Conservation (phyloP, 2,888 invertebrate species). For the Agrotis puta region DNA sequence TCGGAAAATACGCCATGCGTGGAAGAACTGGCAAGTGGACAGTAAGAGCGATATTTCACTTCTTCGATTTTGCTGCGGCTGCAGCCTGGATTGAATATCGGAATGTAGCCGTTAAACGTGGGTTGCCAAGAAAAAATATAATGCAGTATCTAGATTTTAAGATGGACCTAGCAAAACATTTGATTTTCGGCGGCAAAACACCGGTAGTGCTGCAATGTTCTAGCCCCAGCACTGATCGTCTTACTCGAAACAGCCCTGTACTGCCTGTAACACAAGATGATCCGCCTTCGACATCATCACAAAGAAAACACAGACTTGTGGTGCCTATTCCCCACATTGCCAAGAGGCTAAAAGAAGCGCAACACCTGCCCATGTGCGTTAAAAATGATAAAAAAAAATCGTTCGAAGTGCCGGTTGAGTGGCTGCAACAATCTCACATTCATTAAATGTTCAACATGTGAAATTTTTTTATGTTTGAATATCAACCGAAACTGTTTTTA, state of each 20-base stretch:
- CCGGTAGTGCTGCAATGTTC: conserved; percentile 1
- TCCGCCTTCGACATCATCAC: conserved; percentile 11
- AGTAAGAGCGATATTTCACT: conserved; percentile 1
- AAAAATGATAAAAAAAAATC: conserved; percentile 13
- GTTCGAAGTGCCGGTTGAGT: conserved; percentile 12
- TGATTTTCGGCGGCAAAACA: background rate
- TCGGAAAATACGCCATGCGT: conserved; percentile 7
- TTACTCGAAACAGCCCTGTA: conserved; percentile 2
- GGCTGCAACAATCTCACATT: conserved; percentile 16
- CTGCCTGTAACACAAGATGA: conserved; percentile 11
- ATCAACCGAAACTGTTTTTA: conserved; percentile 11
- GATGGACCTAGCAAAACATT: conserved; percentile 3
- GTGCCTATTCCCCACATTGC: conserved; percentile 4
- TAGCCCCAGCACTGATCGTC: background rate
- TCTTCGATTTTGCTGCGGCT: conserved; percentile 4
- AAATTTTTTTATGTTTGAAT: conserved; percentile 8
- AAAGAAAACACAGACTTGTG: conserved; percentile 9
- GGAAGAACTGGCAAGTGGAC: conserved; percentile 10
- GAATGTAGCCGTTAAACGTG: background rate
- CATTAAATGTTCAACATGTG: conserved; percentile 11
- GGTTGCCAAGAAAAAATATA: background rate
- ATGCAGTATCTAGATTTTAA: conserved; percentile 5
- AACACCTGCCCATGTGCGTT: conserved; percentile 9
- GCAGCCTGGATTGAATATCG: background rate
- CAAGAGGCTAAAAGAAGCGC: conserved; percentile 15